Evolutionary conservation across 2,797 vertebrate species (phyloP).

Genomic region (Molossus alvarezi): DNA sequence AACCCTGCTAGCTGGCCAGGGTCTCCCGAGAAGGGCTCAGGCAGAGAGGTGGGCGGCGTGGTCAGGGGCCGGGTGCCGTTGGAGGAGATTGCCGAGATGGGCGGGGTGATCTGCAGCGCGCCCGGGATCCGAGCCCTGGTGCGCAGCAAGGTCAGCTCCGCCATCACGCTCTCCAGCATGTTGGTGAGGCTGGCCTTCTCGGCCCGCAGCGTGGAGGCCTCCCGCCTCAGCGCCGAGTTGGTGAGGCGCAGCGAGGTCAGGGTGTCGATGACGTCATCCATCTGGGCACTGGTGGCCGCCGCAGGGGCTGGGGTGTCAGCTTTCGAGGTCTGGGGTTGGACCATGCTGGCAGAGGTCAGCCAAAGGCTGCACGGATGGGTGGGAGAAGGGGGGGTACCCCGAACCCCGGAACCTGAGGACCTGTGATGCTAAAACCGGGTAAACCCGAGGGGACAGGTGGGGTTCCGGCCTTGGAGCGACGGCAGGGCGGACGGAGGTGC

Average conservation of each 20-base stretch:
- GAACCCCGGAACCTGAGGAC: background rate
- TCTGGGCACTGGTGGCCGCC: background rate
- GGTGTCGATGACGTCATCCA: constrained; percentile 82
- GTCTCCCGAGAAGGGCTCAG: constrained; percentile 84
- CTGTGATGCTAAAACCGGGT: background rate
- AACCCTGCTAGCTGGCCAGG: constrained; percentile 83
- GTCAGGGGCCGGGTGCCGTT: constrained; percentile 76
- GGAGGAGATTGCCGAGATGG: constrained; percentile 77
- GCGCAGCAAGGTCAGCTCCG: constrained; percentile 82
- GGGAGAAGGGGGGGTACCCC: background rate
- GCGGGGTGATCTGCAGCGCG: constrained; percentile 84
- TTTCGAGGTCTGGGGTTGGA: constrained; percentile 79
- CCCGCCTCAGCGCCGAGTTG: constrained; percentile 81
- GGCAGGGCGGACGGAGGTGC: background rate
- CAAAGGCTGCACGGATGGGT: fast-evolving
- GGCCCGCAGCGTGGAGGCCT: constrained; percentile 81
- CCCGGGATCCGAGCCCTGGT: constrained; percentile 80
- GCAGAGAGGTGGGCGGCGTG: constrained; percentile 83
- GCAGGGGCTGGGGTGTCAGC: background rate
- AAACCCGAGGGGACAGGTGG: background rate
- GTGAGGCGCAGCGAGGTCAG: constrained; percentile 85
- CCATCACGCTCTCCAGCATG: constrained; percentile 86
- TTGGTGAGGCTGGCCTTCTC: constrained; percentile 85
- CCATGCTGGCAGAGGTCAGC: constrained; percentile 69
- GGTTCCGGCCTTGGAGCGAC: background rate